Percentiles rank a stretch among this genome's conserved stretches.
Conservation (phyloP, 2,888 invertebrate species). For the Chironomus riparius region DNA sequence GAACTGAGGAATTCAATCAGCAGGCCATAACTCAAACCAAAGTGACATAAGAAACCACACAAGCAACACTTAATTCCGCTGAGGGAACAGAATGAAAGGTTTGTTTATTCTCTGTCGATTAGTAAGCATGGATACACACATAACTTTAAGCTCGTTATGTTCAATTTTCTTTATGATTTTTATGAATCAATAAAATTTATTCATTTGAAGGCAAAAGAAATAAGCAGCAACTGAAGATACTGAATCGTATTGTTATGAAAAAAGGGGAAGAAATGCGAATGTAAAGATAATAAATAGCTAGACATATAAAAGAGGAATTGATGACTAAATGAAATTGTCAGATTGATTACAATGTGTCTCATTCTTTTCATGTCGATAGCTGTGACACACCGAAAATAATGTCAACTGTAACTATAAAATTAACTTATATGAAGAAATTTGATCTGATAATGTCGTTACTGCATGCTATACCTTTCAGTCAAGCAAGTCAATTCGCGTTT, state of each 20-base stretch:
- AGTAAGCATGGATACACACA: conserved; percentile 12
- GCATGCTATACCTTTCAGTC: conserved; percentile 9
- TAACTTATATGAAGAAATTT: not conserved
- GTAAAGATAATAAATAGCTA: too few species aligned
- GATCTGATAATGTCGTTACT: conserved; percentile 3
- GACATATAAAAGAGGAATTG: not conserved
- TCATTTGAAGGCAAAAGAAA: conserved; percentile 12
- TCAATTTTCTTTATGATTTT: conserved; percentile 26
- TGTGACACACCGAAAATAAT: not conserved
- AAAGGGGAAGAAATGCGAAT: not conserved
- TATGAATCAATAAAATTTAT: conserved; percentile 19
- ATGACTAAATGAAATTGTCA: not conserved
- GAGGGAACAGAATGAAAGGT: not conserved
- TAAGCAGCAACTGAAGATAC: conserved; percentile 8
- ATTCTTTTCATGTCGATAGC: not conserved
- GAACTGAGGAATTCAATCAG: too few species aligned
- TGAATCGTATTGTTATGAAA: not conserved
- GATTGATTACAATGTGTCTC: not conserved
- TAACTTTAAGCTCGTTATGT: conserved; percentile 9
- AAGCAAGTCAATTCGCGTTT: not conserved
- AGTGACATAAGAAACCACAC: too few species aligned
- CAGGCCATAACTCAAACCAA: too few species aligned
- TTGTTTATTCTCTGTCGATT: conserved; percentile 14
- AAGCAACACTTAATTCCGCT: conserved; percentile 12
- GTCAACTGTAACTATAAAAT: not conserved